phyloP scores from a whole-genome alignment of 2,113 vertebrate species.

The Cacatua alba region DNA sequence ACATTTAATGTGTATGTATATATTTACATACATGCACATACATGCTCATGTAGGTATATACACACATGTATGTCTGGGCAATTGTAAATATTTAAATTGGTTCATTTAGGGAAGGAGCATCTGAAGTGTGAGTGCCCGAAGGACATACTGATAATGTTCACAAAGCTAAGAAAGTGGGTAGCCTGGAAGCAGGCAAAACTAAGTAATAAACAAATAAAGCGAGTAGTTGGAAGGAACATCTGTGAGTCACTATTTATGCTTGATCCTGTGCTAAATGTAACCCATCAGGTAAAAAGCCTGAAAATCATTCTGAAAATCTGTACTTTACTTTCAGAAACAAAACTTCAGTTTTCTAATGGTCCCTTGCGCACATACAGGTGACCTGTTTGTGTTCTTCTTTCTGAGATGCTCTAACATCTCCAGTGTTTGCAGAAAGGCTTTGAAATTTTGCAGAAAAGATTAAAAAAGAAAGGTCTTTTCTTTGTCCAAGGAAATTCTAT shows the following conservation, averaged over 20 bases:
- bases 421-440: neutral
- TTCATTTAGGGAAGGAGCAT: neutral
- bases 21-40: neutral
- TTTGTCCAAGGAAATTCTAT: neutral
- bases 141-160: rapidly evolving
- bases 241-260: neutral
- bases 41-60: neutral
- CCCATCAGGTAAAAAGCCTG: neutral
- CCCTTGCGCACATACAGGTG: neutral
- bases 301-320: neutral
- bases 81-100: neutral
- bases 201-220: neutral
- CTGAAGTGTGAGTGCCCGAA: neutral
- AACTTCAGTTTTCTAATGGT: neutral
- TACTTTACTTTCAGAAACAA: neutral
- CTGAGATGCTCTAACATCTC: neutral
- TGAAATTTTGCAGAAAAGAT: neutral
- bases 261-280: neutral
- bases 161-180: neutral
- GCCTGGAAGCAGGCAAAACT: neutral
- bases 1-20: neutral
- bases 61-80: neutral
- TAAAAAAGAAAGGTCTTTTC: neutral
- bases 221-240: neutral
- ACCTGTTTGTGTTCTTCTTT: neutral